Evolutionary conservation across 2,888 invertebrate species (phyloP), one percentile per base, ranked within the genome.

Genomic region (Chloroclystis v-ata): DNA sequence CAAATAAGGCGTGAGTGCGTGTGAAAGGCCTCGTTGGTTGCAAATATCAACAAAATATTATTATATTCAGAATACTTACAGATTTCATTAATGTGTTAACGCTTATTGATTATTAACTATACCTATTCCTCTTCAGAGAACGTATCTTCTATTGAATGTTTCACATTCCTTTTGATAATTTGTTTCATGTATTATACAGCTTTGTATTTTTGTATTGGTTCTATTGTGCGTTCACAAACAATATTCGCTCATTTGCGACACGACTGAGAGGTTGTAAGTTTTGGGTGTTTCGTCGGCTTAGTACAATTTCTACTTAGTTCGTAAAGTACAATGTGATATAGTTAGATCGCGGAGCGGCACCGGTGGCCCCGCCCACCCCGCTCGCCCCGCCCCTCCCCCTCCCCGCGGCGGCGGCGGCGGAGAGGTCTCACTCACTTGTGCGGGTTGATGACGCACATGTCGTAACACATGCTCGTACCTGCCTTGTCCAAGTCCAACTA

Each of bases 251-350:
- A 20, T 41, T 45, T 10, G 38, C 28, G 42, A 38, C 49, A 35
- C 42, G 41, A 44, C 44, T 48, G 44, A 28, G 28, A 59, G 67
- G 70, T 67, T 69, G 69, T 69, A 69, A 68, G 45, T 56, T 61
- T 63, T 43, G 28, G 35, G 37, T 37, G 48, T 48, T 40, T 43
- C 25, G 37, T 25, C 43, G 46, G 35, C 43, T 51, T 47, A 48
- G 45, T 53, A 47, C 49, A 47, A 45, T 53, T 43, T 16, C 43
- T 50, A 47, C n/a, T 43, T 56, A 52, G 52, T 56, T 57, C 41
- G 49, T 57, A 51, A 57, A 64, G 61, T 67, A 62, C 65, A 64
- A 65, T 72, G 75, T 74, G 73, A 74, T 73, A 71, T 72, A 68
- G 49, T 68, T 67, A 61, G 30, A 61, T 55, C 54, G 54, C 59